Base-by-base conservation (phyloP, 1,140 invertebrate genomes). In the Drosophila pseudoananassae region DNA sequence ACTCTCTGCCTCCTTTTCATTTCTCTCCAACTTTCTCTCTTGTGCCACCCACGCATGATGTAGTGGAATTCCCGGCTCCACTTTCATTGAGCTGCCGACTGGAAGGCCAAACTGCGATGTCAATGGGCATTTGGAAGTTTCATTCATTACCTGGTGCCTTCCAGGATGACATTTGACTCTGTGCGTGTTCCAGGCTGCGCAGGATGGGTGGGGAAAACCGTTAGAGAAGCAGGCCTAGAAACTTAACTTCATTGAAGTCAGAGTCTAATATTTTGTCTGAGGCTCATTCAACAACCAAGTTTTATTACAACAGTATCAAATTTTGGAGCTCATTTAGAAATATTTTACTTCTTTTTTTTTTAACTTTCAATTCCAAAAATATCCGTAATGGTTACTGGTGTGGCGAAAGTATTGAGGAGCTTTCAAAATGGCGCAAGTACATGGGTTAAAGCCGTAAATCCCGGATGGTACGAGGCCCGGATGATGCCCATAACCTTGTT, bases 361-460 rank as follows among this genome's bases (percentile, higher is more conserved):
- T 20, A 50, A 7, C 52, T 64, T 51, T 64, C 3, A 12, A 29
- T 31, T 1, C 20, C 0, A 53, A 46, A 17, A 43, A 5, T 1
- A 8, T 17, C 27, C 85, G 64, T 4, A 29, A 84, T 84, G 76
- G 59, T 56, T 6, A 49, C 10, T 15, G 69, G 81, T 47, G 59
- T 84, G 7, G 81, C 81, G 17, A 80, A 61, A 12, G 6, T 84
- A n/a, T 46, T 84, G 6, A 36, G 49, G 0, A 20, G 29, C 9
- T 31, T 61, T 0, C 25, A 80, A 9, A 33, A 51, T 31, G 23
- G 7, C 1, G 52, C 6, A 4, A 58, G 51, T 9, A 27, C 23
- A 4, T 84, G 81, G 81, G 5, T 84, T 0, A 54, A 66, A 12
- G 49, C 50, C 0, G 81, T 85, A 0, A 84, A 84, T 70, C 81